Percentiles rank a stretch among this genome's conserved stretches.
Conservation (phyloP, 2,888 invertebrate genomes). For the Platerodrilus igneus region DNA sequence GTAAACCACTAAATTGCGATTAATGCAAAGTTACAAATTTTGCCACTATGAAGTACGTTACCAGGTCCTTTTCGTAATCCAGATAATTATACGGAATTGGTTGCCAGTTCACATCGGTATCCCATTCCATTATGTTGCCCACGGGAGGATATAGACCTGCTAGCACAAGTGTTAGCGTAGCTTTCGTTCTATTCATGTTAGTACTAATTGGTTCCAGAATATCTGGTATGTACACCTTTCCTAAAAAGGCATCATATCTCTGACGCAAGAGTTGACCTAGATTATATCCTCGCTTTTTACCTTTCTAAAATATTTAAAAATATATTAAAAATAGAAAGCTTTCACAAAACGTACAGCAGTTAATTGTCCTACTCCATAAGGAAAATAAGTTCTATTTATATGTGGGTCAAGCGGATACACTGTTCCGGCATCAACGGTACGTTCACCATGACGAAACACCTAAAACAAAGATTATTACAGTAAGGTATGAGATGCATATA, state of each 20-base stretch:
- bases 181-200: conserved; percentile 65
- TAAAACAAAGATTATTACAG: too few species aligned
- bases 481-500: too few species aligned
- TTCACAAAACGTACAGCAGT: too few species aligned
- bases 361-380: too few species aligned
- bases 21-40: too few species aligned
- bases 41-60: too few species aligned
- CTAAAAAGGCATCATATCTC: conserved; percentile 57
- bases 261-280: conserved; percentile 59
- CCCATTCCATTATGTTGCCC: conserved; percentile 53
- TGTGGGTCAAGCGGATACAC: too few species aligned
- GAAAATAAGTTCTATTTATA: too few species aligned
- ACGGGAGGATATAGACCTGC: conserved; percentile 65
- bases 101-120: conserved; percentile 41
- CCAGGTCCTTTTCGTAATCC: too few species aligned
- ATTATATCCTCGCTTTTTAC: conserved; percentile 46
- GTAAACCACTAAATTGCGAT: conserved; percentile 4
- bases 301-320: conserved; percentile 35
- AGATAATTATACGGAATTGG: conserved; percentile 36
- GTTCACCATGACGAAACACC: too few species aligned
- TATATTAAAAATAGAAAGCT: too few species aligned
- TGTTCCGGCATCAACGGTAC: too few species aligned
- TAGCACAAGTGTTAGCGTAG: conserved; percentile 62
- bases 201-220: conserved; percentile 60
- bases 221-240: conserved; percentile 53